These are phyloP conservation scores for Muscicapa comitata DNA, from an alignment of 2,797 vertebrate genomes.

Conservation along the genomic window DNA sequence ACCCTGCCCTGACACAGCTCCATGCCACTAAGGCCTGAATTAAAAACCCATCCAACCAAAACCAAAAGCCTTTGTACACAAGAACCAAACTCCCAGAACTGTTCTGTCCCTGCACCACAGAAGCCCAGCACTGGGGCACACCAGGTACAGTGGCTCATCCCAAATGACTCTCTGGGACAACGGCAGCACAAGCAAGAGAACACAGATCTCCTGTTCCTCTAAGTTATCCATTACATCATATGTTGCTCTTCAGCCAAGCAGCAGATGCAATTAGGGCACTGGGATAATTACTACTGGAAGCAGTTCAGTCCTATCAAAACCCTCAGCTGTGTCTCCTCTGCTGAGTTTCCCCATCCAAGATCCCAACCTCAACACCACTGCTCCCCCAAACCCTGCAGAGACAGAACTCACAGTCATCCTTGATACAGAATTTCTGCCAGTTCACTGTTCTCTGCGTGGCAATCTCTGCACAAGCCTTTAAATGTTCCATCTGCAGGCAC, in stretches of 20 bases:
- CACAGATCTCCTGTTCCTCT: neutral
- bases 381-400: neutral
- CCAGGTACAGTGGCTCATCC: neutral
- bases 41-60: neutral
- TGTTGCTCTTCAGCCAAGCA: neutral
- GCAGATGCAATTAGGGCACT: neutral
- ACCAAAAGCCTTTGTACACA: neutral
- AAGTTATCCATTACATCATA: neutral
- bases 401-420: conserved; percentile 93
- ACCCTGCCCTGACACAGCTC: neutral
- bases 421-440: conserved; percentile 99
- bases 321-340: neutral
- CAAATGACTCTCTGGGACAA: neutral
- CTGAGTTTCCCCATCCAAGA: neutral
- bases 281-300: neutral
- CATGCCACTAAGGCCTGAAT: neutral
- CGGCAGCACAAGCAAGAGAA: neutral
- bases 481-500: conserved; percentile 91
- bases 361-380: neutral
- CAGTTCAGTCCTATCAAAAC: neutral
- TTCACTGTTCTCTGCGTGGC: conserved; percentile 94
- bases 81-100: neutral
- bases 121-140: neutral
- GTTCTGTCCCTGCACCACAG: neutral
- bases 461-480: conserved; percentile 98